phyloP scores from a whole-genome alignment of 2,797 vertebrate genomes.

The Meriones psammophilus region DNA sequence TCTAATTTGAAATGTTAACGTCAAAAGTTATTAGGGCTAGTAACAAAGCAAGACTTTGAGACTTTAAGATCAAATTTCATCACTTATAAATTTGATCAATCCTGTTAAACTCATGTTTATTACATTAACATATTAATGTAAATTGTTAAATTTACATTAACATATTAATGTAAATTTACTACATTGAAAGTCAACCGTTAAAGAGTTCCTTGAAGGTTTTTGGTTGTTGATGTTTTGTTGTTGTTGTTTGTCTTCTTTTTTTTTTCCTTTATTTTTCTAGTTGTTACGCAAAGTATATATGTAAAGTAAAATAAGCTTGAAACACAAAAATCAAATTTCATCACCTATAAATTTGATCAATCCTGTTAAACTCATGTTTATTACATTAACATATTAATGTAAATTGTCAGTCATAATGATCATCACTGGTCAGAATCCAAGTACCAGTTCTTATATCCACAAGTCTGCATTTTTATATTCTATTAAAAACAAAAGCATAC shows the following conservation, averaged over 20 bases:
- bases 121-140: neutral
- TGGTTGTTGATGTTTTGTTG: too few species aligned
- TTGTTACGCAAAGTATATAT: too few species aligned
- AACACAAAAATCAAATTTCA: neutral
- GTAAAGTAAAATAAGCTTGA: too few species aligned
- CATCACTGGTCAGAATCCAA: neutral
- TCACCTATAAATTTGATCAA: conserved; percentile 11
- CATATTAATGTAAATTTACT: too few species aligned
- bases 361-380: neutral
- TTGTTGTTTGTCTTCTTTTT: too few species aligned
- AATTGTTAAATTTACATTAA: too few species aligned
- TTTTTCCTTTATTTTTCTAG: too few species aligned
- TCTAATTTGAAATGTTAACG: conserved; percentile 37
- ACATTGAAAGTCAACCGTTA: too few species aligned
- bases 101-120: neutral
- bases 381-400: neutral
- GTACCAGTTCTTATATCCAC: neutral
- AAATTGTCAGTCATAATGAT: neutral
- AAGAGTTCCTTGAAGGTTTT: too few species aligned
- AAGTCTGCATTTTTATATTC: conserved; percentile 24
- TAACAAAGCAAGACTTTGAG: neutral
- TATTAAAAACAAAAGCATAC: neutral
- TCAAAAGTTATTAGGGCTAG: neutral
- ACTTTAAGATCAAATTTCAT: neutral
- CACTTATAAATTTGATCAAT: neutral